Evolutionary conservation across 1,140 invertebrate genomes (phyloP).

Genomic region (Agrypnia vestita): DNA sequence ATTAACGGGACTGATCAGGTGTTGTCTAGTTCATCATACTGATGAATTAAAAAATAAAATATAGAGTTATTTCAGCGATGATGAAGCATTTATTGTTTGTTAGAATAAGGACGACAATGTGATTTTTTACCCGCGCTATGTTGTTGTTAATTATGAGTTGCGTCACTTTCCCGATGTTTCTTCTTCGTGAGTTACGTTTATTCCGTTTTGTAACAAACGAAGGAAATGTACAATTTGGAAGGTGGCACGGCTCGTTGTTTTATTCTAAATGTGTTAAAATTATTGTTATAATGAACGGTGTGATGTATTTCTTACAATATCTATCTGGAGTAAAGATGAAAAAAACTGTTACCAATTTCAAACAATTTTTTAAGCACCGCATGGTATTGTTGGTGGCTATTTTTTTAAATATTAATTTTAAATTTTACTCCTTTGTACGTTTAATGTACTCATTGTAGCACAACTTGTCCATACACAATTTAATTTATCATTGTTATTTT

Average conservation of each 20-base stretch:
- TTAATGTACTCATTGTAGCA: too few species aligned
- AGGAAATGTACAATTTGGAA: neutral
- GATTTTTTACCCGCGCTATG: constrained; percentile 17
- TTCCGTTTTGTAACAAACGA: constrained; percentile 6
- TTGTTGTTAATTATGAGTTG: neutral
- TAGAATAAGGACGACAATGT: neutral
- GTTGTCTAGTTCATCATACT: neutral
- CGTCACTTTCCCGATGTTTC: neutral
- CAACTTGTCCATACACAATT: too few species aligned
- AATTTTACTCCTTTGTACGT: too few species aligned
- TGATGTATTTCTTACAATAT: neutral
- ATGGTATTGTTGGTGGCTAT: too few species aligned
- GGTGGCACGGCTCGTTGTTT: neutral
- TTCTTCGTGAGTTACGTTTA: neutral
- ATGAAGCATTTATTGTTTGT: constrained; percentile 4
- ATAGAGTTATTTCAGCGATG: too few species aligned
- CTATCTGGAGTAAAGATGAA: neutral
- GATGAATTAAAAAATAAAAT: too few species aligned
- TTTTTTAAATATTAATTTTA: too few species aligned
- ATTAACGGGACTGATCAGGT: neutral
- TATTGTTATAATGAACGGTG: neutral
- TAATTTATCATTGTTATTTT: too few species aligned
- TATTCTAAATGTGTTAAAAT: neutral
- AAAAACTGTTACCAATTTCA: too few species aligned
- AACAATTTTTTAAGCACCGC: too few species aligned